Evolutionary conservation across 2,113 vertebrate species (phyloP).

Genomic region (Okapia johnstoni): DNA sequence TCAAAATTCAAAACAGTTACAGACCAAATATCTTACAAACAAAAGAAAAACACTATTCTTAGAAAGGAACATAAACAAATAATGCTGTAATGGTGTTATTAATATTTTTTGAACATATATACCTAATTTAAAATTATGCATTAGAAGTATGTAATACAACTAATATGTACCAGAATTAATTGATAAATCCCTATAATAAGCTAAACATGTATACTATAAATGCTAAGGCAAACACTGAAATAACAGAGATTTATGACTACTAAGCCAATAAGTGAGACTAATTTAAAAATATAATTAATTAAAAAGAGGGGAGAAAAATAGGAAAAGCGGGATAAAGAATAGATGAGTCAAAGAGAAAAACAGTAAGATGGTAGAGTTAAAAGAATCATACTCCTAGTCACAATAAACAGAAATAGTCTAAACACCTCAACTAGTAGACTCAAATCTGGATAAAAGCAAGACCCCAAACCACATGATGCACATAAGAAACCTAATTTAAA

Average conservation of each 20-base stretch:
- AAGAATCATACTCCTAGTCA: not conserved
- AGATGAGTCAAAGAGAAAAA: not conserved
- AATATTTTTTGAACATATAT: not conserved
- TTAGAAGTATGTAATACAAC: not conserved
- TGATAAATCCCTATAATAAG: not conserved
- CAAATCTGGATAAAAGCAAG: not conserved
- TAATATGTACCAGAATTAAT: not conserved
- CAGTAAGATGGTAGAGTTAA: not conserved
- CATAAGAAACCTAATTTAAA: not conserved
- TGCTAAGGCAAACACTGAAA: not conserved
- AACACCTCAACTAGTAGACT: not conserved
- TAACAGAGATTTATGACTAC: not conserved
- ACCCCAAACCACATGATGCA: not conserved
- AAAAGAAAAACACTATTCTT: not conserved
- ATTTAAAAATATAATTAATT: not conserved
- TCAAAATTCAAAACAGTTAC: not conserved
- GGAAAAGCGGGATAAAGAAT: not conserved
- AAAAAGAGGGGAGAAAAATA: not conserved
- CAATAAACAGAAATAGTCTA: not conserved
- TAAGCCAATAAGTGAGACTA: not conserved
- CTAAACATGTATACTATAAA: not conserved
- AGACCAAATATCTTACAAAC: conserved; percentile 13
- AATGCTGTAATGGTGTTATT: not conserved
- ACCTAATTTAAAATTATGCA: not conserved
- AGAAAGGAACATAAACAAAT: not conserved